phyloP scores from a whole-genome alignment of 2,113 vertebrate species.

The Noturus placidus region DNA sequence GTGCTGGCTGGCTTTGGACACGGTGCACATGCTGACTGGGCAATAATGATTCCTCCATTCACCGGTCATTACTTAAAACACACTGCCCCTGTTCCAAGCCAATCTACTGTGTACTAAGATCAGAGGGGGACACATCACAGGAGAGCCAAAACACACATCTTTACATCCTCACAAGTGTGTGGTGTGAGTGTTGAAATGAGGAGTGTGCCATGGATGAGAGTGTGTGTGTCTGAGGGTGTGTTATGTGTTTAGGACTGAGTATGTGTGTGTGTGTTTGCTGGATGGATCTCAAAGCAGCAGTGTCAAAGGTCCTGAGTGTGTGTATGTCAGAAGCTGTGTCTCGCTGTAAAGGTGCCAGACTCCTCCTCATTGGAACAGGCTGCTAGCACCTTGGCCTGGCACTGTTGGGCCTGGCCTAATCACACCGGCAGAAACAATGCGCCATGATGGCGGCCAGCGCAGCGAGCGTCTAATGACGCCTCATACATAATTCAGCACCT shows the following conservation, averaged over 20 bases:
- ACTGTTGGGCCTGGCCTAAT: conserved; percentile 90
- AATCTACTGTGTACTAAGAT: conserved; percentile 74
- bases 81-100: conserved; percentile 66
- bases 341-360: conserved; percentile 44
- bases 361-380: conserved; percentile 42
- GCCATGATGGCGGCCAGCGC: conserved; percentile 99
- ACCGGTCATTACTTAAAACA: conserved; percentile 73
- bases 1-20: conserved; percentile 36
- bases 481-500: conserved; percentile 99
- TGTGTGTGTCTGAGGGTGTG: conserved; percentile 29
- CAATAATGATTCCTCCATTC: conserved; percentile 70
- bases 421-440: conserved; percentile 99
- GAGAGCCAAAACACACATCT: conserved; percentile 79
- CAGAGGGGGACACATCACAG: conserved; percentile 83
- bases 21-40: conserved; percentile 65
- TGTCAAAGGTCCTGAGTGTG: conserved; percentile 83
- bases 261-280: conserved; percentile 21
- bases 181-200: conserved; percentile 1
- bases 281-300: conserved; percentile 80
- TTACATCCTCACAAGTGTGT: conserved; percentile 52
- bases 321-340: conserved; percentile 71
- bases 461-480: conserved; percentile 99
- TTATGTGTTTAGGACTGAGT: conserved; percentile 25
- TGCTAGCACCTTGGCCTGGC: conserved; percentile 75
- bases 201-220: neutral